Evolutionary conservation across 2,888 invertebrate species (phyloP).

Genomic region (Yponomeuta cagnagella): DNA sequence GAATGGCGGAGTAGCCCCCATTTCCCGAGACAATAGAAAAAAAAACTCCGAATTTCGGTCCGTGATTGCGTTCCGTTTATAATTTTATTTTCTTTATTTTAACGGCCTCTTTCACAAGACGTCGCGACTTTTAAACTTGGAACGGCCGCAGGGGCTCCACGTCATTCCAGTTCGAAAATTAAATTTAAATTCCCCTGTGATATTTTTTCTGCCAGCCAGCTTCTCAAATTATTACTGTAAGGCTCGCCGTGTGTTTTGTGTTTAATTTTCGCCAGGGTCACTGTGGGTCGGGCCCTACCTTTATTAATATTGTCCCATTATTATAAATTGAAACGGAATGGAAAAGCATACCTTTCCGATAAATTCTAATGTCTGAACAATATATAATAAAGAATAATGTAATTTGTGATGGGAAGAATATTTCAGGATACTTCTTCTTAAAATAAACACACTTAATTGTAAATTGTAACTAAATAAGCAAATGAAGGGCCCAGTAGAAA

Average conservation of each 20-base stretch:
- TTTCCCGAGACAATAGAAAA: constrained; percentile 21
- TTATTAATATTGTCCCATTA: constrained; percentile 12
- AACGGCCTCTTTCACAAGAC: constrained; percentile 43
- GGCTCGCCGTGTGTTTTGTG: constrained; percentile 44
- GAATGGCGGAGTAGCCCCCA: background rate
- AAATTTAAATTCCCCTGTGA: constrained; percentile 70
- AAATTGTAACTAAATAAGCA: too few relatives aligned
- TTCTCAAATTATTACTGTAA: constrained; percentile 57
- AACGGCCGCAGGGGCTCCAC: constrained; percentile 60
- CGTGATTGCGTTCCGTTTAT: constrained; percentile 34
- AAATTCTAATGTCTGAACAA: too few relatives aligned
- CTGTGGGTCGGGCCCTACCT: constrained; percentile 17
- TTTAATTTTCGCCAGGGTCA: constrained; percentile 54
- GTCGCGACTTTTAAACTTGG: constrained; percentile 53
- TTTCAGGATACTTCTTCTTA: too few relatives aligned
- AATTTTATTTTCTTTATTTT: constrained; percentile 41
- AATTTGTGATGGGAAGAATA: too few relatives aligned
- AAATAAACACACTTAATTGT: too few relatives aligned
- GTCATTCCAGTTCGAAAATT: constrained; percentile 69
- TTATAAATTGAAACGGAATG: background rate
- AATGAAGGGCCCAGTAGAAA: too few relatives aligned
- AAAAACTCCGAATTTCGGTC: constrained; percentile 11
- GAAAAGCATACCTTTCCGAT: too few relatives aligned
- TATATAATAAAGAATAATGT: too few relatives aligned
- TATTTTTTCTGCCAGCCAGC: constrained; percentile 55